These are phyloP conservation scores for silkworm (Bombyx mori) DNA, from an alignment of 1,140 invertebrate genomes.

Conservation along the genomic window ASM3026992v2 NC_085132.1:5490501-5491000, in stretches of 20 bases:
- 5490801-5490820: conserved; percentile 22
- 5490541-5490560: conserved; percentile 36
- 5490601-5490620: conserved; percentile 51
- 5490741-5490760: conserved; percentile 35
- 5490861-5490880: conserved; percentile 60
- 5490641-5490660: conserved; percentile 65
- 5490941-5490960: conserved; percentile 51
- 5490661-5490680: conserved; percentile 58
- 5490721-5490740: conserved; percentile 47
- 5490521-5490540: conserved; percentile 38
- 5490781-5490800: conserved; percentile 34
- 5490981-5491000: conserved; percentile 26
- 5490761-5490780: conserved; percentile 37
- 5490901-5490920: conserved; percentile 60
- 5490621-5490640: conserved; percentile 52
- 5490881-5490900: conserved; percentile 48
- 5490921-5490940: conserved; percentile 21
- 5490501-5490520: conserved; percentile 42
- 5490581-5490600: conserved; percentile 33
- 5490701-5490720: conserved; percentile 63
- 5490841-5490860: conserved; percentile 46
- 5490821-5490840: conserved; percentile 34
- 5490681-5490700: conserved; percentile 60
- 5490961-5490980: conserved; percentile 37
- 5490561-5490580: conserved; percentile 22